A percentile compares a stretch with the other conserved stretches of the same genome.
Conservation (phyloP, 2,113 vertebrate species). For the Hirundichthys speculiger region DNA sequence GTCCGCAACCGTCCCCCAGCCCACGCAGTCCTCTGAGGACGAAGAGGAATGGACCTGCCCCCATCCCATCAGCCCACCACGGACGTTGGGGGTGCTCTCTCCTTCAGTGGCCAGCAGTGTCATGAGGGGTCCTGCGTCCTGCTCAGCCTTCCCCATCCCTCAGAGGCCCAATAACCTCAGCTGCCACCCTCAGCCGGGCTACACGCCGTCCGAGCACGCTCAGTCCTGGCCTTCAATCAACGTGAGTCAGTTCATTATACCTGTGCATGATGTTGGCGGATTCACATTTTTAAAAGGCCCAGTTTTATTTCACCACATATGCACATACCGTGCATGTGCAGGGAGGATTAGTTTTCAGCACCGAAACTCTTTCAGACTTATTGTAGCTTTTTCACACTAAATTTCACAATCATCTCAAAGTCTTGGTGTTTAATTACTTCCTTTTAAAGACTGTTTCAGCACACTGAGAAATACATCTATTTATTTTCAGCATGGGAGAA, state of each 20-base stretch:
- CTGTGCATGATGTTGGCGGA: too few species aligned
- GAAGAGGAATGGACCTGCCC: conserved; percentile 95
- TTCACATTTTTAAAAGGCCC: neutral
- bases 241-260: conserved; percentile 82
- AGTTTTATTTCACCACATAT: neutral
- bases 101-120: conserved; percentile 78
- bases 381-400: neutral
- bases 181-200: conserved; percentile 83
- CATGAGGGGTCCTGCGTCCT: conserved; percentile 92
- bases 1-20: conserved; percentile 71
- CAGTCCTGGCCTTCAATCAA: conserved; percentile 99
- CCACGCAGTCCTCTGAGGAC: conserved; percentile 89
- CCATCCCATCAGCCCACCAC: conserved; percentile 87
- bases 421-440: conserved; percentile 4
- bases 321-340: too few species aligned
- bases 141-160: conserved; percentile 89
- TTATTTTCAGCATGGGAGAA: neutral
- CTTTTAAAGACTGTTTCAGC: neutral
- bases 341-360: too few species aligned
- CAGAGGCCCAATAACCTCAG: conserved; percentile 81
- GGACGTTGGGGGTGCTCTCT: conserved; percentile 81
- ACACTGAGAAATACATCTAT: conserved; percentile 18
- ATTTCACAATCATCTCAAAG: conserved; percentile 12
- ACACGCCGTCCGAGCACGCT: conserved; percentile 88
- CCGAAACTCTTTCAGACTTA: neutral